Conservation (phyloP, 2,888 invertebrate species). For the Aphrophora alni region DNA sequence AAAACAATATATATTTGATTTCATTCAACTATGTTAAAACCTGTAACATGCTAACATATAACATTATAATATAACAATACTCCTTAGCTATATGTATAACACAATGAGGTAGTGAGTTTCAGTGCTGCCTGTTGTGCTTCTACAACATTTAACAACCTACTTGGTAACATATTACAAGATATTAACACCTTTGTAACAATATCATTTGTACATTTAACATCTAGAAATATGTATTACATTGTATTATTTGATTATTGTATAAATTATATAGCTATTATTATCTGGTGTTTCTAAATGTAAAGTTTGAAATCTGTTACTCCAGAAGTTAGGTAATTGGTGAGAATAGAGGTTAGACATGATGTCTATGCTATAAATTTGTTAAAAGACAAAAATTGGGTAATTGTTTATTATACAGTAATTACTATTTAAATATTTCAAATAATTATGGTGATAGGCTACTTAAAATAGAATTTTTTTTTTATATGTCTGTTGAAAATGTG, state of each 20-base stretch:
- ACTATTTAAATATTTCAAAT: too few species aligned
- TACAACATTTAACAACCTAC: neutral
- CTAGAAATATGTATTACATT: neutral
- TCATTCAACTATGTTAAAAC: neutral
- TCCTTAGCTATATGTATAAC: neutral
- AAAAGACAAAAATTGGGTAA: too few species aligned
- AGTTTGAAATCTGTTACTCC: too few species aligned
- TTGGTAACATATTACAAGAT: conserved; percentile 2
- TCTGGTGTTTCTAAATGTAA: neutral
- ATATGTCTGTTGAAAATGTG: too few species aligned
- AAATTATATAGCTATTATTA: neutral
- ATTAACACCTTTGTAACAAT: neutral
- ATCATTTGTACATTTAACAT: neutral
- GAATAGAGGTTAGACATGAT: too few species aligned
- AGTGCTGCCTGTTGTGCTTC: neutral
- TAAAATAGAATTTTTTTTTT: too few species aligned
- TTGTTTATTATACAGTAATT: too few species aligned
- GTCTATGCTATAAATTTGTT: too few species aligned
- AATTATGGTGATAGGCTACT: too few species aligned
- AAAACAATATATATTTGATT: neutral
- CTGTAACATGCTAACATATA: neutral
- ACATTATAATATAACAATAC: neutral
- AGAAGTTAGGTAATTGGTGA: too few species aligned
- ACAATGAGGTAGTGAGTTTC: neutral
- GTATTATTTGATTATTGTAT: neutral